Percentiles rank a stretch among this genome's conserved stretches.
Evolutionary conservation across 2,113 vertebrate species (phyloP).

Genomic region (Rhegmatorhina hoffmannsi): DNA sequence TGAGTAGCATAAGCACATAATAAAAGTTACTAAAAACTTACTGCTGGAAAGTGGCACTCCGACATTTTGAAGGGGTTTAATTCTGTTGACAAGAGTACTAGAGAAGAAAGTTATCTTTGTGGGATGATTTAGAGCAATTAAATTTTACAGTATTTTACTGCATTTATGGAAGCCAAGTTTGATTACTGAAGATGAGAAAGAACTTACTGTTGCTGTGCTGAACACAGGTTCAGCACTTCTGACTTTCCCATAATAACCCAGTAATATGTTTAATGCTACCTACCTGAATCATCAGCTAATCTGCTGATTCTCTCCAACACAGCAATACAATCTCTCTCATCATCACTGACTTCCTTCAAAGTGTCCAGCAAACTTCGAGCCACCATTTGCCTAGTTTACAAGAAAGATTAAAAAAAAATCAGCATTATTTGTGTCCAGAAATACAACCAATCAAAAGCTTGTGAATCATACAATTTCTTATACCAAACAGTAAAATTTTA

Average conservation of each 20-base stretch:
- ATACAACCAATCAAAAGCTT: neutral
- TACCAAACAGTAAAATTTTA: neutral
- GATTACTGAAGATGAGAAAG: neutral
- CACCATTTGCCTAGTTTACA: slow-evolving; percentile 88
- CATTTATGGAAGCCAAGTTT: neutral
- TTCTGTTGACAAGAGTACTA: neutral
- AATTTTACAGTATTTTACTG: neutral
- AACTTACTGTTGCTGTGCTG: neutral
- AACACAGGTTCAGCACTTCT: neutral
- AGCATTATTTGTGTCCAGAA: slow-evolving; percentile 14
- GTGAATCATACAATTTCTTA: neutral
- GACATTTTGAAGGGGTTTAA: neutral
- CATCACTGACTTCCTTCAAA: slow-evolving; percentile 89
- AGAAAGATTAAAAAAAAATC: slow-evolving; percentile 27
- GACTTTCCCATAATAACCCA: neutral
- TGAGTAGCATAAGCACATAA: neutral
- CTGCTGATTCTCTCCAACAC: slow-evolving; percentile 88
- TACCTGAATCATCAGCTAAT: slow-evolving; percentile 90
- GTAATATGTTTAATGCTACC: slow-evolving; percentile 22
- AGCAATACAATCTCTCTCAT: slow-evolving; percentile 87
- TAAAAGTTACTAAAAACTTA: neutral
- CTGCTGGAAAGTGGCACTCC: neutral
- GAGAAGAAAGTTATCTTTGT: neutral
- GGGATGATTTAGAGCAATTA: neutral
- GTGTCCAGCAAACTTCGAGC: slow-evolving; percentile 91